These are phyloP conservation scores for Netelia inedita DNA, from an alignment of 2,888 invertebrate genomes.

Conservation along the genomic window DNA sequence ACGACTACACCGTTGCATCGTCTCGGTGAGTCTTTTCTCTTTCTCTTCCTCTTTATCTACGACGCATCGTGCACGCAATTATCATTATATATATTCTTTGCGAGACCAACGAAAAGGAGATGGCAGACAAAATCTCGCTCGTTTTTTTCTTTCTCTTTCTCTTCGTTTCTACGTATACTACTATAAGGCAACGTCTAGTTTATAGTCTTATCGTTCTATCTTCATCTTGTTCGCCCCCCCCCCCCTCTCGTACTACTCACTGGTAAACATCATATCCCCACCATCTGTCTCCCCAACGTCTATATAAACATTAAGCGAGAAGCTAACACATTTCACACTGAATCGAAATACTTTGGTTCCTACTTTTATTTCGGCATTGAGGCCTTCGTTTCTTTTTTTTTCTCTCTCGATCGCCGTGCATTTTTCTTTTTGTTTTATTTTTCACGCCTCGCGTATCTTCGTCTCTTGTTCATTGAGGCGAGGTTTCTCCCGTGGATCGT, in stretches of 20 bases:
- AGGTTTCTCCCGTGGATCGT: not conserved
- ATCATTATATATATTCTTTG: too few species aligned
- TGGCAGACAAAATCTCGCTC: too few species aligned
- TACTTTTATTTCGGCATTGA: conserved; percentile 28
- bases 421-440: conserved; percentile 11
- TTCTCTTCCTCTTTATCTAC: not conserved
- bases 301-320: not conserved
- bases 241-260: conserved; percentile 5
- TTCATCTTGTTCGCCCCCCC: not conserved
- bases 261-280: not conserved
- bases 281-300: not conserved
- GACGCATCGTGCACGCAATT: not conserved
- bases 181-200: not conserved
- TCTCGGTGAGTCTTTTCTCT: conserved; percentile 53
- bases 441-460: not conserved
- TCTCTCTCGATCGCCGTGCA: not conserved
- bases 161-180: conserved; percentile 10
- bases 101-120: too few species aligned
- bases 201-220: not conserved
- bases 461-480: not conserved
- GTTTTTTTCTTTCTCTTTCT: not conserved
- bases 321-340: too few species aligned
- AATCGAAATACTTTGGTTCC: conserved; percentile 16
- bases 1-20: conserved; percentile 41
- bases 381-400: conserved; percentile 30